These are phyloP conservation scores for Rhyzopertha dominica DNA, from an alignment of 1,140 invertebrate genomes.

Conservation along the genomic window DNA sequence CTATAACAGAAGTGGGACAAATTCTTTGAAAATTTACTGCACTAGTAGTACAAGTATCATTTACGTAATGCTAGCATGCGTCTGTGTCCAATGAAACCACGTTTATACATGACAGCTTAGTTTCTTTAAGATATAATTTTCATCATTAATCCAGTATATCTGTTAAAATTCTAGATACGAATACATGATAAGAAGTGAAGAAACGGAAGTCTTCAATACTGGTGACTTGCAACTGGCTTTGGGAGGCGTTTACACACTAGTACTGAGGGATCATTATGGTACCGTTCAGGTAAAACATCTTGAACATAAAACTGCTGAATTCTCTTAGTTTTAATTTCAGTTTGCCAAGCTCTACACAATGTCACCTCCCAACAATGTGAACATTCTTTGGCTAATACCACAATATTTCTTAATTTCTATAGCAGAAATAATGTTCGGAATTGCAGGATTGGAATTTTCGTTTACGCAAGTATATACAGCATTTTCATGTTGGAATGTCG, in stretches of 20 bases:
- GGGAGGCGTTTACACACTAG: constrained; percentile 40
- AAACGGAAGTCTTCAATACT: constrained; percentile 18
- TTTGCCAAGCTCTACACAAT: constrained; percentile 45
- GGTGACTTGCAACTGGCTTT: constrained; percentile 31
- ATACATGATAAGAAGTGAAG: constrained; percentile 26
- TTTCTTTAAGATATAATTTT: too few relatives aligned
- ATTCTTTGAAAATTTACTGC: too few relatives aligned
- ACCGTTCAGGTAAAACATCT: constrained; percentile 27
- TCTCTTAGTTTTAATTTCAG: constrained; percentile 25
- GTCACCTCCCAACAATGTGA: constrained; percentile 65
- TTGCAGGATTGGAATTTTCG: constrained; percentile 70
- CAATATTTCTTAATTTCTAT: constrained; percentile 84
- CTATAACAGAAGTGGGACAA: too few relatives aligned
- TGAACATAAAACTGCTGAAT: not conserved
- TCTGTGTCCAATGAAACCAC: too few relatives aligned
- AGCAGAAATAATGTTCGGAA: constrained; percentile 65
- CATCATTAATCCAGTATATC: too few relatives aligned
- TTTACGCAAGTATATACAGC: constrained; percentile 48
- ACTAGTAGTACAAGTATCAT: too few relatives aligned
- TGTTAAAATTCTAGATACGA: constrained; percentile 37
- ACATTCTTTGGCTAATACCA: constrained; percentile 80
- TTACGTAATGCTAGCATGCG: too few relatives aligned
- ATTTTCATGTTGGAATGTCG: not conserved
- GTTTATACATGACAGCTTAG: too few relatives aligned
- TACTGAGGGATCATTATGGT: constrained; percentile 30